These are phyloP conservation scores for Melanotaenia duboulayi DNA, from an alignment of 2,113 vertebrate species.

Conservation along the genomic window DNA sequence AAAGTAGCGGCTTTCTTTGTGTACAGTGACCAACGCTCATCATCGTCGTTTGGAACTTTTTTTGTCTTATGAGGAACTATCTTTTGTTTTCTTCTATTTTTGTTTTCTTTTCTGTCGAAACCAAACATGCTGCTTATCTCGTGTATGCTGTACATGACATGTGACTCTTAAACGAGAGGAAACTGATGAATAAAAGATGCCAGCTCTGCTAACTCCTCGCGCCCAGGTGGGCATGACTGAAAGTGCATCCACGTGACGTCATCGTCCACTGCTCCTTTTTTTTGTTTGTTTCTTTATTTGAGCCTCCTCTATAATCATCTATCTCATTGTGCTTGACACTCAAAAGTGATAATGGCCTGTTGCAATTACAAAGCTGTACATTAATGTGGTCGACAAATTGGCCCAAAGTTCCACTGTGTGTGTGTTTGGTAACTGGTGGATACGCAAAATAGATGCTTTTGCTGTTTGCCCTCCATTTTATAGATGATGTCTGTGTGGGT, in stretches of 20 bases:
- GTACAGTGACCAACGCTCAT: slow-evolving; percentile 78
- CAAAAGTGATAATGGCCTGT: slow-evolving; percentile 46
- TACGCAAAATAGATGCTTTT: slow-evolving; percentile 58
- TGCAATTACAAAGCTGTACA: slow-evolving; percentile 50
- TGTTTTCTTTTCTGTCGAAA: slow-evolving; percentile 69
- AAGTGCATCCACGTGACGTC: slow-evolving; percentile 55
- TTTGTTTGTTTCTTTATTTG: background rate
- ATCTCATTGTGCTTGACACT: slow-evolving; percentile 55
- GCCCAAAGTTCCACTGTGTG: slow-evolving; percentile 58
- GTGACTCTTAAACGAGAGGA: slow-evolving; percentile 61
- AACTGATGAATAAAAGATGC: slow-evolving; percentile 54
- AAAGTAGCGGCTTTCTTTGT: slow-evolving; percentile 63
- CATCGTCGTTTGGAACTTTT: slow-evolving; percentile 58
- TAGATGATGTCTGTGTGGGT: slow-evolving; percentile 47
- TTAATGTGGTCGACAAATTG: slow-evolving; percentile 61
- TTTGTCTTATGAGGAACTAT: slow-evolving; percentile 64
- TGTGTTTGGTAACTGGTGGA: slow-evolving; percentile 59
- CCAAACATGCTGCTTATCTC: slow-evolving; percentile 85
- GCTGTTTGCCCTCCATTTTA: slow-evolving; percentile 48
- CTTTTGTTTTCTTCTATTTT: slow-evolving; percentile 19
- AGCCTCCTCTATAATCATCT: slow-evolving; percentile 57
- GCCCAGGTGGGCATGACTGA: slow-evolving; percentile 36
- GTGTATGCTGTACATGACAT: slow-evolving; percentile 78
- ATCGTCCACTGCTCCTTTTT: slow-evolving; percentile 18
- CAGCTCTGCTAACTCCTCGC: slow-evolving; percentile 48